These are phyloP conservation scores for Neoitamus cyanurus DNA, from an alignment of 2,888 invertebrate genomes.

Conservation along the genomic window DNA sequence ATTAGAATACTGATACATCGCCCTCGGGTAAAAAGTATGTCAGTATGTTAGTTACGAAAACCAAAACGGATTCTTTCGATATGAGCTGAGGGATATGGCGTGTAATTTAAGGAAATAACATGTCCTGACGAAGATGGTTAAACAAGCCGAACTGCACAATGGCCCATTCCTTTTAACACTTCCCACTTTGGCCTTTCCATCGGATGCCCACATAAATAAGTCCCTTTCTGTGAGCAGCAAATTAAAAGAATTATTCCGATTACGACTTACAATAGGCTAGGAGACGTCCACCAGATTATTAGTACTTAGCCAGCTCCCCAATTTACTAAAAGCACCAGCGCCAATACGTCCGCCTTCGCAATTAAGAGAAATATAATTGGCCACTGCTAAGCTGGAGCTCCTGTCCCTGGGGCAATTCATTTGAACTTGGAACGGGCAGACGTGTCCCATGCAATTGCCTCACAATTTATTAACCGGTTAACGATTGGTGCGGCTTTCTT, in stretches of 20 bases:
- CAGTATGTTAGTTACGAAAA: background rate
- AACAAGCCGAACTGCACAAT: background rate
- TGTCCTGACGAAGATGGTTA: background rate
- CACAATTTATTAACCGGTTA: background rate
- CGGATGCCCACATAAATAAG: background rate
- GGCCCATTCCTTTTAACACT: background rate
- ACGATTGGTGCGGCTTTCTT: background rate
- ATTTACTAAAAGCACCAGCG: background rate
- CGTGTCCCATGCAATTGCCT: background rate
- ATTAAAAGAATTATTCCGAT: background rate
- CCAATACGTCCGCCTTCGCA: background rate
- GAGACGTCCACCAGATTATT: background rate
- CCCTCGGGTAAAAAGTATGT: background rate
- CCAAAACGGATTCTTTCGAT: background rate
- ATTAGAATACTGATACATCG: background rate
- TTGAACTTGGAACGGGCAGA: background rate
- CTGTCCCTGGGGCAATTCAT: background rate
- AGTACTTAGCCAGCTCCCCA: background rate
- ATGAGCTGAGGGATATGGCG: background rate
- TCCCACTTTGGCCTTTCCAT: background rate
- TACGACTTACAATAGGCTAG: background rate
- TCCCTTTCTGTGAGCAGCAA: background rate
- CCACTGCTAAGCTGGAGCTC: background rate
- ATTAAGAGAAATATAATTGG: background rate
- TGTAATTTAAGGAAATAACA: background rate